Base-by-base conservation (phyloP, 2,113 vertebrate species). In the Melanerpes formicivorus region DNA sequence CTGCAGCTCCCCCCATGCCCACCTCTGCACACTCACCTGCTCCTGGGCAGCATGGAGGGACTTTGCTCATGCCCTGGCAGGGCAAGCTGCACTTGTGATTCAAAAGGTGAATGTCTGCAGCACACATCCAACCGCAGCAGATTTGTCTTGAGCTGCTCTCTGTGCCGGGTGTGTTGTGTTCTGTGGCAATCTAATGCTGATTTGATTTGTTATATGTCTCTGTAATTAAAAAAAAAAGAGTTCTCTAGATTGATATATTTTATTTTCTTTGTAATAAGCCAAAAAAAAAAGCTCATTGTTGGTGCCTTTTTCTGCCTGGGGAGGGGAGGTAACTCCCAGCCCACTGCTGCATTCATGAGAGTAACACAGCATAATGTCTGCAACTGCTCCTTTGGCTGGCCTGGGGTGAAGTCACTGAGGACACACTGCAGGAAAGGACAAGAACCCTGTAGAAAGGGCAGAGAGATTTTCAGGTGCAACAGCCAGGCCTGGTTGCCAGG, bases 151-250 rank as follows among this genome's bases (percentile, higher is more conserved):
- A 94, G 96, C 96, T 95, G 93, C 90, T 97, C 81, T 96, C 90
- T 92, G 94, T 97, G 96, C 94, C 16, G 4, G 82, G 46, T 97
- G 30, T 94, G 95, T 77, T 23, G 93, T 87, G 91, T 90, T 93
- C 93, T 93, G 92, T 96, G 90, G 93, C 80, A 92, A 71, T 89
- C 96, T 58, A 88, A 88, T 87, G 95, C 76, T 96, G 87, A 50
- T 97, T 95, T 90, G 96, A 72, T 95, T 95, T 96, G 94, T 97
- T 96, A 91, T 26, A 22, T 84, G 94, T 94, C 77, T 96, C 62
- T 90, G 85, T 97, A 95, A 91, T 66, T 66, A 37, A 37, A 37
- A 37, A 84, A 93, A 93, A 77, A 73, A 97, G 88, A 77, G 63
- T 96, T 95, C 74, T 95, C 67, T 96, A 69, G 95, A 52, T 95